A percentile compares a stretch with the other conserved stretches of the same genome.
phyloP scores from a whole-genome alignment of 2,888 invertebrate genomes.

The Thecocarcelia acutangulata region DNA sequence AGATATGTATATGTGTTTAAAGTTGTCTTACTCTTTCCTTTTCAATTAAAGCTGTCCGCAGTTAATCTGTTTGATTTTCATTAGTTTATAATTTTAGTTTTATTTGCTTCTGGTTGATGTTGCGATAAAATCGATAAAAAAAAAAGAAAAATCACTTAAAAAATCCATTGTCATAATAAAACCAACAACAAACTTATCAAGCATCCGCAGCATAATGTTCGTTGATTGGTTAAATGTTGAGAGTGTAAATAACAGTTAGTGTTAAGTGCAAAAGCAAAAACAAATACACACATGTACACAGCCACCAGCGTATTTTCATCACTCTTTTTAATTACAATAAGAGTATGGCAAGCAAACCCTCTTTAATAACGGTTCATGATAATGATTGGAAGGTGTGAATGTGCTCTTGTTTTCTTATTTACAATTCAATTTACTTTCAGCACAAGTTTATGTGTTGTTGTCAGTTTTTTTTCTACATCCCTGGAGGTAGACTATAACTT shows the following conservation, averaged over 20 bases:
- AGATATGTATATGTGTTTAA: no score
- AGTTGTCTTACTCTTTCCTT: no score
- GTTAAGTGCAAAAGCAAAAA: background rate
- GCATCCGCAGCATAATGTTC: conserved; percentile 2
- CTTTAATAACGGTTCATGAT: conserved; percentile 13
- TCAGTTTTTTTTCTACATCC: background rate
- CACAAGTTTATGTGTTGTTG: background rate
- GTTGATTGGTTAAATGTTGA: conserved; percentile 39
- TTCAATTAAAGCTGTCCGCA: no score
- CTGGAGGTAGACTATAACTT: conserved; percentile 9
- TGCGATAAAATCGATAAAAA: conserved; percentile 8
- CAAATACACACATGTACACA: background rate
- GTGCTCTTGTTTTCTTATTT: conserved; percentile 13
- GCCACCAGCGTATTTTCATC: background rate
- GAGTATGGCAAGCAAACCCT: conserved; percentile 5
- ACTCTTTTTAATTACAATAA: conserved; percentile 21
- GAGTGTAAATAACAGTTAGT: conserved; percentile 22
- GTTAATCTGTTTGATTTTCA: background rate
- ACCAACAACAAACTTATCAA: conserved; percentile 23
- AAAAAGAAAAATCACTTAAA: conserved; percentile 9
- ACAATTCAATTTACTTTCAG: conserved; percentile 25
- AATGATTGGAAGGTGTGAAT: background rate
- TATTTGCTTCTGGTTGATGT: conserved; percentile 3
- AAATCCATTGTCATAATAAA: background rate
- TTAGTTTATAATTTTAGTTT: background rate